Base-by-base conservation (phyloP, 2,797 vertebrate species). In the Lithobates sylvaticus region DNA sequence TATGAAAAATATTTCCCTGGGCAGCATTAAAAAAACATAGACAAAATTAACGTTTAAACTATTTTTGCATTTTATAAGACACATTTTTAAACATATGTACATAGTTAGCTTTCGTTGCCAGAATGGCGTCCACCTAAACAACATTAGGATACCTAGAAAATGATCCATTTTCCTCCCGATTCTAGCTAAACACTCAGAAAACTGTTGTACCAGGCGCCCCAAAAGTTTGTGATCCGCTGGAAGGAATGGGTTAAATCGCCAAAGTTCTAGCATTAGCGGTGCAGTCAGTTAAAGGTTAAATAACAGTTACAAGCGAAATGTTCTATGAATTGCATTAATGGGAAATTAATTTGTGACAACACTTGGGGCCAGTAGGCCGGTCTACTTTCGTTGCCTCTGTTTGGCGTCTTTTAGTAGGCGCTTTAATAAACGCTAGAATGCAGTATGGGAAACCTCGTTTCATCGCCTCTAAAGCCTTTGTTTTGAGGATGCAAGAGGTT, bases 81-180 rank as follows among this genome's bases (percentile, higher is more conserved):
- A 96, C 95, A 95, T 97, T 94, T 39, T 97, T 94, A 96, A 96
- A 97, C 95, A 94, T 94, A 96, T 95, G 26, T 84, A 87, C 95
- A 95, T 90, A 95, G 95, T 96, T 95, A 95, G 94, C 94, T 94
- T 94, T 94, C 91, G 77, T 90, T 94, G 94, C 29, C 54, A 81
- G 29, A 81, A 23, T 90, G 84, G 75, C 91, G 90, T 91, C 93
- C 93, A 93, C 92, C 90, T 90, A 78, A 90, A 86, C 88, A 91
- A 90, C 91, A 58, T 54, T 90, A 85, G 90, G 92, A 90, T 89
- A 92, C 88, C 90, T 89, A 89, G 90, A 47, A 61, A 84, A 75
- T 54, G 13, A 27, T 29, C 26, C 36, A 47, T 42, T 18, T 72
- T 16, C 44, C 39, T 2, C 39, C 78, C 21, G 13, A 73, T 42